A percentile compares a stretch with the other conserved stretches of the same genome.
Evolutionary conservation across 30 jellyfish, hydroid and myxozoan genomes (phyloP).

Genomic region (Chironex yamaguchii): DNA sequence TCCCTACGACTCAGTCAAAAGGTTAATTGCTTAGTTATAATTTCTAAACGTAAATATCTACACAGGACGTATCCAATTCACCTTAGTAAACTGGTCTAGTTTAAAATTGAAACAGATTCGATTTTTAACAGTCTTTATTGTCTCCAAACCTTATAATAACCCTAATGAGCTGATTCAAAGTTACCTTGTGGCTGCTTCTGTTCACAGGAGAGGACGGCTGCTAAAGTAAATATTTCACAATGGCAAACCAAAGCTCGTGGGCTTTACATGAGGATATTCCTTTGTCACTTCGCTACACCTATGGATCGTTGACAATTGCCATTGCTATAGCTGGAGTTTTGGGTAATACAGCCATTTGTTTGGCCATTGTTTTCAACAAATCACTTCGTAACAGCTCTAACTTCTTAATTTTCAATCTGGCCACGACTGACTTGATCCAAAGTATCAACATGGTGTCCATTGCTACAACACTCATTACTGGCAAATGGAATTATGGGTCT

Average conservation of each 20-base stretch:
- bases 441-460: conserved; percentile 17
- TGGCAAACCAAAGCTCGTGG: background rate
- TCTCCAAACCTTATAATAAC: too few species aligned
- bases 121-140: too few species aligned
- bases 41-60: too few species aligned
- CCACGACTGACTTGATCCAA: conserved; percentile 52
- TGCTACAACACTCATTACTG: conserved; percentile 24
- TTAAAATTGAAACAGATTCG: too few species aligned
- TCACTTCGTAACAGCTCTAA: conserved; percentile 36
- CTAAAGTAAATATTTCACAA: too few species aligned
- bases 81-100: too few species aligned
- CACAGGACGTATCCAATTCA: too few species aligned
- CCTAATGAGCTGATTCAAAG: too few species aligned
- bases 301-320: conserved; percentile 18
- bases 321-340: conserved; percentile 37
- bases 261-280: background rate
- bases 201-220: too few species aligned
- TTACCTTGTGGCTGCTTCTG: too few species aligned
- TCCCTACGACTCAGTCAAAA: too few species aligned
- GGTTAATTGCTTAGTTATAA: too few species aligned
- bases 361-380: conserved; percentile 29
- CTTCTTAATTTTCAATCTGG: conserved; percentile 51
- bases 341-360: conserved; percentile 55
- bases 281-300: conserved; percentile 1
- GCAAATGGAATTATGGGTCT: conserved; percentile 50